These are phyloP conservation scores for Escarpia spicata DNA, from an alignment of 2,888 invertebrate genomes.

Conservation along the genomic window DNA sequence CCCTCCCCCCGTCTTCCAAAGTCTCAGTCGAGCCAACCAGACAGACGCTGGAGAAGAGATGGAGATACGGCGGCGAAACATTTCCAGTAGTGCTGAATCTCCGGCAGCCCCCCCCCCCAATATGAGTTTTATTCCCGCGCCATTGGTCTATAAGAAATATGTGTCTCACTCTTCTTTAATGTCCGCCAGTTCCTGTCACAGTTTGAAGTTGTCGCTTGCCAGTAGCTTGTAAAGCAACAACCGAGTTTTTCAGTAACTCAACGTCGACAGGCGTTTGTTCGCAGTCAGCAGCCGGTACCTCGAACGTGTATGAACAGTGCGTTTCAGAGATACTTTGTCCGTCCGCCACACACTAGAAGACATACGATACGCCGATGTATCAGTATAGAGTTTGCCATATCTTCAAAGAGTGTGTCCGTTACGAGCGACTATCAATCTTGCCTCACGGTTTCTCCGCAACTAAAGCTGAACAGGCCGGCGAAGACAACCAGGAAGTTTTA, in stretches of 20 bases:
- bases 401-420: background rate
- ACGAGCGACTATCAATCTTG: background rate
- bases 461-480: background rate
- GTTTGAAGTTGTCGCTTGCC: background rate
- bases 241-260: background rate
- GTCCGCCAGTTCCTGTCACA: background rate
- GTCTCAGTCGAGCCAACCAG: too few species aligned
- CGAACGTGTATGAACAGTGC: background rate
- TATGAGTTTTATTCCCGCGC: too few species aligned
- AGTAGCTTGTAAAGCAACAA: background rate
- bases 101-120: too few species aligned
- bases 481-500: background rate
- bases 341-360: background rate
- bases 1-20: too few species aligned
- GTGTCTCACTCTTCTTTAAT: background rate
- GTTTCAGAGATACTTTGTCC: background rate
- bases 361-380: background rate
- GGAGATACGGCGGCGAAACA: too few species aligned
- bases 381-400: background rate
- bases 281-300: background rate
- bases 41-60: too few species aligned
- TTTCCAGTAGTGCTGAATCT: too few species aligned
- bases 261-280: background rate
- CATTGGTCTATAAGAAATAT: too few species aligned
- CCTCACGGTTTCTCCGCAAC: too few species aligned